These are phyloP conservation scores for Sebastes wilsoni DNA, from an alignment of 2,797 vertebrate genomes.

Conservation along the genomic window DNA sequence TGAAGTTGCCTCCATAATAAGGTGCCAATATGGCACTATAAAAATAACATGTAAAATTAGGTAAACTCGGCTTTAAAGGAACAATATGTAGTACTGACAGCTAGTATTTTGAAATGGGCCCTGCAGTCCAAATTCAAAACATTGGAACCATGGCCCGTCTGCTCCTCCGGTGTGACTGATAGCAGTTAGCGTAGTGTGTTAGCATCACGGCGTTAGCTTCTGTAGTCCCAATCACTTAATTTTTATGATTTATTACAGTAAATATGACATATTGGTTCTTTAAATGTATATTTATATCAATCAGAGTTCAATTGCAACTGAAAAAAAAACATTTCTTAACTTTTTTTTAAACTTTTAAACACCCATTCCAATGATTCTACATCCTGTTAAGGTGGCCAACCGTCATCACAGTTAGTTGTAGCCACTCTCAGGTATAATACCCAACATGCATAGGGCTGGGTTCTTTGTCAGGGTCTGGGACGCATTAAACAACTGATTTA, in stretches of 20 bases:
- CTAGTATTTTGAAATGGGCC: too few species aligned
- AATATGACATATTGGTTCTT: background rate
- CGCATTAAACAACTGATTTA: background rate
- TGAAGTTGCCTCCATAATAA: background rate
- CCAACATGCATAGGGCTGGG: background rate
- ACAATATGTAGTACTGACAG: too few species aligned
- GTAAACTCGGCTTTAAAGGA: background rate
- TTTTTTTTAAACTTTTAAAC: background rate
- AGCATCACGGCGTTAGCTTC: too few species aligned
- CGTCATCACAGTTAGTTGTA: background rate
- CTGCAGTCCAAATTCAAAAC: too few species aligned
- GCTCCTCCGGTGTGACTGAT: too few species aligned
- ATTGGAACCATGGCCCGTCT: too few species aligned
- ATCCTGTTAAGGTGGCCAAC: background rate
- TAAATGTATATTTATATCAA: background rate
- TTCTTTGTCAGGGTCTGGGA: background rate
- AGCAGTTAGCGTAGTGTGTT: too few species aligned
- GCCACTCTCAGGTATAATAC: background rate
- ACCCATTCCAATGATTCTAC: background rate
- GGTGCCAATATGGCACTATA: background rate
- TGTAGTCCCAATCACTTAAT: too few species aligned
- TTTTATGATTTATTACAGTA: too few species aligned
- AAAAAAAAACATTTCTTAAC: background rate
- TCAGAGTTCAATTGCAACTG: background rate
- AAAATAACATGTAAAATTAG: background rate